Evolutionary conservation across 2,888 invertebrate genomes (phyloP), one percentile per base, ranked within the genome.

Genomic region (Ecdyonurus torrentis): DNA sequence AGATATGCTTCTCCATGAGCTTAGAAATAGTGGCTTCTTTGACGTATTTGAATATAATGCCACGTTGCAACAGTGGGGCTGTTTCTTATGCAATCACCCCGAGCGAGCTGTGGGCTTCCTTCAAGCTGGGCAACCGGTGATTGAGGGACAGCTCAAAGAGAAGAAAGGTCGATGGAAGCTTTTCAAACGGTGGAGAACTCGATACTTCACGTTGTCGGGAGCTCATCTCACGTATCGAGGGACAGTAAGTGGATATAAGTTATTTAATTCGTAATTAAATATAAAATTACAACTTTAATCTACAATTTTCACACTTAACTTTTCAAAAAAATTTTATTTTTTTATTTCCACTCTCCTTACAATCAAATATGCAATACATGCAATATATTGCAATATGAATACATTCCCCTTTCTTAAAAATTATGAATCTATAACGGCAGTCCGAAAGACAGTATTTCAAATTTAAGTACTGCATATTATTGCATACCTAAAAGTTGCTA

Each of bases 181-280:
- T 66, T 91, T 96, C 75, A 81, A 91, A 55, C 78, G 94, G 67
- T 96, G 95, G 95, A 82, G 94, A 68, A 95, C 94, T 2, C 78
- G 95, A 67, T 94, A 95, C 76, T 96, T 96, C 75, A 95, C 95
- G 1, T 78, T 96, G 24, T 93, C 93, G 25, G 94, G 93, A 0
- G 92, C 92, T 1, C 90, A 92, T 74, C 83, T 96, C 62, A 91
- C 91, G 20, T 92, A 90, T 73, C 84, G 86, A 74, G 88, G 87
- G 72, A 85, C 87, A 67, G 88, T 90, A 75, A 83, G 37, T 37
- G 37, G n/a, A n/a, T n/a, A n/a, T n/a, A n/a, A n/a, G n/a, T n/a
- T n/a, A n/a, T n/a, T n/a, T n/a, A n/a, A n/a, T n/a, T n/a, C n/a
- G n/a, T n/a, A n/a, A n/a, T n/a, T n/a, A n/a, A n/a, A n/a, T n/a